Evolutionary conservation across 2,113 vertebrate species (phyloP).

Genomic region (Suricata suricatta): DNA sequence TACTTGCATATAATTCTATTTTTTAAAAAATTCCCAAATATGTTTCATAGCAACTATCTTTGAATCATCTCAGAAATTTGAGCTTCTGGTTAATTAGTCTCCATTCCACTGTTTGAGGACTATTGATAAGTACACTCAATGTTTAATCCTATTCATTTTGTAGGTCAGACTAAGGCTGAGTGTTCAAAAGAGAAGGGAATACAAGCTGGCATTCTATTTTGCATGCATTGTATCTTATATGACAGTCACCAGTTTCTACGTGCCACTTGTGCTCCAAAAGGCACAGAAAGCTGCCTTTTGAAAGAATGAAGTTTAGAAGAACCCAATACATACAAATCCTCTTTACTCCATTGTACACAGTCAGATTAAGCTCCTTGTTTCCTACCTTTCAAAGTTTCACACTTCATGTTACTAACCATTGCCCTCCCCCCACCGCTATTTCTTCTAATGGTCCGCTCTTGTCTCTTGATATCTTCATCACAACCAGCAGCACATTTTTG

Average conservation of each 20-base stretch:
- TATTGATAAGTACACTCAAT: rapidly evolving
- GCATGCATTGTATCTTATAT: background rate
- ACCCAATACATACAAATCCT: background rate
- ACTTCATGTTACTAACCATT: background rate
- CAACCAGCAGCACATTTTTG: slow-evolving; percentile 39
- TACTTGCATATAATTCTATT: slow-evolving; percentile 19
- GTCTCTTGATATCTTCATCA: background rate
- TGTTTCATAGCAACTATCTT: background rate
- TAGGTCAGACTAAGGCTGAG: background rate
- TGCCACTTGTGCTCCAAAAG: background rate
- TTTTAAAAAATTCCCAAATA: background rate
- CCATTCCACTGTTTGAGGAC: background rate
- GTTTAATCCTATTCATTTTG: background rate
- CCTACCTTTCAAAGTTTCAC: background rate
- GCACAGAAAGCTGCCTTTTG: background rate
- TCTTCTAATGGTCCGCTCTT: background rate
- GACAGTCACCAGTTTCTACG: background rate
- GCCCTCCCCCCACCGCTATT: background rate
- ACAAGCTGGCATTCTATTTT: background rate
- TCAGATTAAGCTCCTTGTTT: background rate
- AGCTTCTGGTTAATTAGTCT: background rate
- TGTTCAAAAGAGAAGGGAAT: background rate
- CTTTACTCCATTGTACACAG: background rate
- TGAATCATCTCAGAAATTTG: background rate
- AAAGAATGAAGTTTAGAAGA: background rate